A percentile compares a stretch with the other conserved stretches of the same genome.
phyloP scores from a whole-genome alignment of 37 sponge, comb jelly and placozoan genomes.

The Diacarnus erythraeanus region DNA sequence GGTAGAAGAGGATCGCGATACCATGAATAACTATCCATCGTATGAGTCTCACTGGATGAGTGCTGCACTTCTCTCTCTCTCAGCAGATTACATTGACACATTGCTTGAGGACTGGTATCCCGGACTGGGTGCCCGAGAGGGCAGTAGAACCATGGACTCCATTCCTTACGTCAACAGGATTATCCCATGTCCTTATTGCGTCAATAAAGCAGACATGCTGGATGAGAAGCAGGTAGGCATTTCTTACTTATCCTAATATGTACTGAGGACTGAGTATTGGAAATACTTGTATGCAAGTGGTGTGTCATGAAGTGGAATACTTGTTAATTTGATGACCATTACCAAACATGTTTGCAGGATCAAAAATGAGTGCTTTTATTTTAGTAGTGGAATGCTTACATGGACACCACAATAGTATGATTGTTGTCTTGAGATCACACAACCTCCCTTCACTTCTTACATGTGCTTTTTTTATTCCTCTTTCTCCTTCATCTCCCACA shows the following conservation, averaged over 20 bases:
- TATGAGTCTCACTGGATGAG: conserved; percentile 69
- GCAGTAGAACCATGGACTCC: conserved; percentile 33
- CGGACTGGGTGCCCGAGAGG: conserved; percentile 73
- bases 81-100: conserved; percentile 68
- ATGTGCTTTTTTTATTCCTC: too few species aligned
- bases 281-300: background rate
- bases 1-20: background rate
- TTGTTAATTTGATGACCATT: too few species aligned
- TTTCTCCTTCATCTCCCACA: too few species aligned
- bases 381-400: too few species aligned
- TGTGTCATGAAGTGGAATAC: too few species aligned
- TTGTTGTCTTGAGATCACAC: too few species aligned
- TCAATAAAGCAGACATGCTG: conserved; percentile 42
- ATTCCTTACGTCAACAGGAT: conserved; percentile 83
- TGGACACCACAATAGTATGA: too few species aligned
- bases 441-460: too few species aligned
- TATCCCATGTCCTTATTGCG: conserved; percentile 88
- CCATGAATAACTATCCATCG: conserved; percentile 3
- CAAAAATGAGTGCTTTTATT: too few species aligned
- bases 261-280: too few species aligned
- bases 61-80: conserved; percentile 68
- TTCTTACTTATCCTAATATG: too few species aligned
- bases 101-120: conserved; percentile 94
- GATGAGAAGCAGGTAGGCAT: conserved; percentile 1
- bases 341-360: too few species aligned